A percentile compares a stretch with the other conserved stretches of the same genome.
phyloP scores from a whole-genome alignment of 2,113 vertebrate species.

The Cromileptes altivelis region DNA sequence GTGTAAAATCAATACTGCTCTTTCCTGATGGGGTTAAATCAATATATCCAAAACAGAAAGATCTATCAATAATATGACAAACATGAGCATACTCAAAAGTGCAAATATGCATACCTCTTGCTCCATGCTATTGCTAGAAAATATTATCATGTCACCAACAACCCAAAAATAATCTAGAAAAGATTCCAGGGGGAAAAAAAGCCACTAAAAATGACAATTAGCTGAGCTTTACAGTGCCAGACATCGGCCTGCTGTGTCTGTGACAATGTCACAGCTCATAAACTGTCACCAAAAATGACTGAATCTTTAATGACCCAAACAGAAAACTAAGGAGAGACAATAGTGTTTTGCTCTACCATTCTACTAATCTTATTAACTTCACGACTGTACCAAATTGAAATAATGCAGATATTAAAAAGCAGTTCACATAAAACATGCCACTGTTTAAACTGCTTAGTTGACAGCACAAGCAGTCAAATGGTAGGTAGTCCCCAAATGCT shows the following conservation, averaged over 20 bases:
- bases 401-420: neutral
- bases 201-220: neutral
- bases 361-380: neutral
- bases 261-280: neutral
- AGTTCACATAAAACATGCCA: neutral
- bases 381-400: neutral
- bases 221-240: conserved; percentile 1
- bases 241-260: neutral
- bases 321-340: neutral
- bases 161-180: neutral
- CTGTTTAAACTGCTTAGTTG: neutral
- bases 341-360: neutral
- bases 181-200: neutral
- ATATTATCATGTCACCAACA: neutral
- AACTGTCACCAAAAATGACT: conserved; percentile 6
- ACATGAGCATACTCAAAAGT: conserved; percentile 20
- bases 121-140: neutral
- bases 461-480: neutral
- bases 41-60: conserved; percentile 63
- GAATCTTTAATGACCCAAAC: neutral
- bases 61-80: conserved; percentile 51
- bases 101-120: neutral
- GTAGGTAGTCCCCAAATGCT: neutral
- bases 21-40: conserved; percentile 60
- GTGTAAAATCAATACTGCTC: conserved; percentile 54